Evolutionary conservation across 2,888 invertebrate genomes (phyloP), one percentile per base, ranked within the genome.

Genomic region (Sinotaia quadrata): DNA sequence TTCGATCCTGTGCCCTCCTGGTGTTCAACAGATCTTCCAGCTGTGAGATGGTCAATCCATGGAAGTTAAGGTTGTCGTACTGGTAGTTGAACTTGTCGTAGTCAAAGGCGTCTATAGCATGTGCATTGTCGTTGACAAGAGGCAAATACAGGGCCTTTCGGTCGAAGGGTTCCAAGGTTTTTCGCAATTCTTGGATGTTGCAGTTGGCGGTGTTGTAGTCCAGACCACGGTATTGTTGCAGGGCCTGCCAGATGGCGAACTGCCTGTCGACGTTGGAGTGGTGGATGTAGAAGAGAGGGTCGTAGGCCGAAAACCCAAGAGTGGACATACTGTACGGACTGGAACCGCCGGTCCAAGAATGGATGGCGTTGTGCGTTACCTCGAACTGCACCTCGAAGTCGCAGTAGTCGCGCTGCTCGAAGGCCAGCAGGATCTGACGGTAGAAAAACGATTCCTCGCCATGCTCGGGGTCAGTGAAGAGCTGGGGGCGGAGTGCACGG

Each of bases 221-320:
- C 54, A 75, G 68, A n/a, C 75, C 75, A 21, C 76, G 57, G 68
- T 66, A 68, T 41, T 72, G 67, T 67, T 76, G 76, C 24, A 76
- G 70, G 10, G 71, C 73, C 69, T 73, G 67, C 76, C 76, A 76
- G 49, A 75, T 70, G 44, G 65, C 65, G 44, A 65, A 65, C 49
- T 69, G 69, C 33, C 74, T 51, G 67, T 73, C 73, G 3, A 62
- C 49, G 62, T 71, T 67, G 51, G 72, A 68, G 62, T 76, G 74
- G 49, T 76, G 76, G 60, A 76, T 71, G 67, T 69, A 73, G 72
- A 76, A 76, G 34, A 73, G n/a, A 0, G 76, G 76, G 41, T 76
- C 76, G 60, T 75, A 76, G 15, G 76, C 65, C 0, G 76, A 65
- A 68, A 68, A 76, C 69, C 75, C 72, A n/a, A 76, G 68, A 18